Percentiles rank a stretch among this genome's conserved stretches.
These are phyloP conservation scores for Neosilurus hyrtlii DNA, from an alignment of 2,797 vertebrate species.

Conservation along the genomic window DNA sequence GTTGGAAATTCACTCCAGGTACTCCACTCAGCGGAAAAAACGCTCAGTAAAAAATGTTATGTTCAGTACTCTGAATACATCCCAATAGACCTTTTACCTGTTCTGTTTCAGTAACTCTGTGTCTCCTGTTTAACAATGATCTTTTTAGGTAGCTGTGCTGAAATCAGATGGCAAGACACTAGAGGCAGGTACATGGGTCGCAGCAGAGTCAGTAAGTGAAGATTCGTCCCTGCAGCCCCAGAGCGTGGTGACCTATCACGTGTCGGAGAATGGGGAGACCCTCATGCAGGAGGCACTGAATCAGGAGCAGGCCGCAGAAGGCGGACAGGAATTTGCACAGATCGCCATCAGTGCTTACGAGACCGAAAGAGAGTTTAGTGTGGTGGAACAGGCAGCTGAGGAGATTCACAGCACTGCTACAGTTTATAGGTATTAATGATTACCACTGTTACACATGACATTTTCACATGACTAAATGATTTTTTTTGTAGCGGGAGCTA, in stretches of 20 bases:
- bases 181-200: slow-evolving; percentile 58
- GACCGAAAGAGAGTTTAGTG: slow-evolving; percentile 75
- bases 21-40: neutral
- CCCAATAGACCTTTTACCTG: neutral
- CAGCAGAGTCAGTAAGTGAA: slow-evolving; percentile 63
- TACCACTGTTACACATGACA: neutral
- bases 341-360: slow-evolving; percentile 81
- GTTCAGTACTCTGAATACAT: neutral
- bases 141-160: slow-evolving; percentile 84
- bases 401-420: slow-evolving; percentile 74
- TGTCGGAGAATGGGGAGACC: slow-evolving; percentile 78
- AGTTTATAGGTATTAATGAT: slow-evolving; percentile 75
- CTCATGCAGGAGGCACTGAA: slow-evolving; percentile 75
- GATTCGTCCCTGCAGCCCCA: slow-evolving; percentile 63
- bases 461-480: too few species aligned
- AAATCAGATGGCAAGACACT: slow-evolving; percentile 71
- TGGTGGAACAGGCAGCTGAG: slow-evolving; percentile 80
- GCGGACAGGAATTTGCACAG: slow-evolving; percentile 76
- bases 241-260: slow-evolving; percentile 86
- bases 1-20: slow-evolving; percentile 85
- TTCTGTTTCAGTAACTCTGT: neutral
- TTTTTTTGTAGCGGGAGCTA: too few species aligned
- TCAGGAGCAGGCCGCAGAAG: slow-evolving; percentile 50
- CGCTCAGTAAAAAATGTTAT: too few species aligned
- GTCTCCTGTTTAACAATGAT: neutral